A percentile compares a stretch with the other conserved stretches of the same genome.
Conservation (phyloP, 1,140 invertebrate species). For the Hesperophylax magnus region DNA sequence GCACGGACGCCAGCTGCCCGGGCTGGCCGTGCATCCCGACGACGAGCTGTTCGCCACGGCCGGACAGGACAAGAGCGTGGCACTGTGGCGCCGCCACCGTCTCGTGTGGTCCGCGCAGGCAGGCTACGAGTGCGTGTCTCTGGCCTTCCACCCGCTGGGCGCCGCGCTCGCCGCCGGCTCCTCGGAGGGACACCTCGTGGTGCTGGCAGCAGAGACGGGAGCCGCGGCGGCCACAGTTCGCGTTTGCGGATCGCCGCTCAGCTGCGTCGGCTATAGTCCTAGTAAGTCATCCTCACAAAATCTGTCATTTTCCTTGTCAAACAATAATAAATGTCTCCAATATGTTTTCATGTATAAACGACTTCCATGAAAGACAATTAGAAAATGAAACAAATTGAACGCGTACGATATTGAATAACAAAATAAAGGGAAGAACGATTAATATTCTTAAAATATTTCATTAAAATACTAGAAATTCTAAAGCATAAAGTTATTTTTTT, state of each 20-base stretch:
- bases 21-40: constrained; percentile 89
- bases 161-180: constrained; percentile 89
- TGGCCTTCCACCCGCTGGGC: constrained; percentile 91
- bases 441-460: too few species aligned
- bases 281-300: constrained; percentile 72
- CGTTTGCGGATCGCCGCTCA: constrained; percentile 88
- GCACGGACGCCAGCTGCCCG: constrained; percentile 92
- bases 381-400: too few species aligned
- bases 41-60: constrained; percentile 94
- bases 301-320: too few species aligned
- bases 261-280: constrained; percentile 88
- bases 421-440: too few species aligned
- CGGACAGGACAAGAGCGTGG: constrained; percentile 92
- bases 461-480: too few species aligned
- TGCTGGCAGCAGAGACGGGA: constrained; percentile 87
- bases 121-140: constrained; percentile 85
- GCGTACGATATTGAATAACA: too few species aligned
- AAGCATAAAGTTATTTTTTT: too few species aligned
- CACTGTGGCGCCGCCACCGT: constrained; percentile 90
- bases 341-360: too few species aligned
- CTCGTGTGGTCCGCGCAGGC: constrained; percentile 90
- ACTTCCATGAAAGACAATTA: too few species aligned
- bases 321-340: too few species aligned
- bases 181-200: constrained; percentile 88
- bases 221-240: constrained; percentile 85